Evolutionary conservation across 2,888 invertebrate genomes (phyloP).

Genomic region (Platypus cylindrus): DNA sequence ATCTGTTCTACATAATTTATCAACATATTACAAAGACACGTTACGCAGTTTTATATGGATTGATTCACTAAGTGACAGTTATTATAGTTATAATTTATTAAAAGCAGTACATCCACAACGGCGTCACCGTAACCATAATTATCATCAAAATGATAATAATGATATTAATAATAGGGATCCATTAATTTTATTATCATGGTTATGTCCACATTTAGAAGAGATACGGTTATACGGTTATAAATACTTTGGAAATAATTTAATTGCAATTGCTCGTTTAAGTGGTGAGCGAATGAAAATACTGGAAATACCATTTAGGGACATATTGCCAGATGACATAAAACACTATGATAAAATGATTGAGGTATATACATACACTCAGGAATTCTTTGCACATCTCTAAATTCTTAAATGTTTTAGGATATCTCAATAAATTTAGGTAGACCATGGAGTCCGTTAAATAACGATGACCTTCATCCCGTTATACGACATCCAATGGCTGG

Average conservation of each 20-base stretch:
- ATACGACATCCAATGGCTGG: slow-evolving; percentile 39
- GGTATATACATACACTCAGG: slow-evolving; percentile 4
- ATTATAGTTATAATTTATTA: slow-evolving; percentile 22
- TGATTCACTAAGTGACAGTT: slow-evolving; percentile 37
- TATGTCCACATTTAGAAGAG: slow-evolving; percentile 45
- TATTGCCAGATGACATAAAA: too few relatives aligned
- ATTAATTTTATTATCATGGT: slow-evolving; percentile 53
- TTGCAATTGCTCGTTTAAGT: slow-evolving; percentile 51
- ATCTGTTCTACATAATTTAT: slow-evolving; percentile 41
- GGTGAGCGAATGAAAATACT: slow-evolving; percentile 42
- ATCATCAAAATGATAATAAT: too few relatives aligned
- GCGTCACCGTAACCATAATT: too few relatives aligned
- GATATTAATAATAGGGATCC: too few relatives aligned
- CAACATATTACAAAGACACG: slow-evolving; percentile 39
- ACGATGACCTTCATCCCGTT: slow-evolving; percentile 41
- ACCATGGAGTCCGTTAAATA: slow-evolving; percentile 42
- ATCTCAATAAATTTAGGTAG: slow-evolving; percentile 42
- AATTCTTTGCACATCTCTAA: neutral
- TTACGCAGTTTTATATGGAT: slow-evolving; percentile 49
- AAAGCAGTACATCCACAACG: slow-evolving; percentile 20
- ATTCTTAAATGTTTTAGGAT: slow-evolving; percentile 32
- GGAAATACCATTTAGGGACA: slow-evolving; percentile 43
- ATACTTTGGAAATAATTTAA: slow-evolving; percentile 47
- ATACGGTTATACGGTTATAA: slow-evolving; percentile 45
- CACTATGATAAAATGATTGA: too few relatives aligned